Base-by-base conservation (phyloP, 2,797 vertebrate genomes). In the Echeneis naucrates region DNA sequence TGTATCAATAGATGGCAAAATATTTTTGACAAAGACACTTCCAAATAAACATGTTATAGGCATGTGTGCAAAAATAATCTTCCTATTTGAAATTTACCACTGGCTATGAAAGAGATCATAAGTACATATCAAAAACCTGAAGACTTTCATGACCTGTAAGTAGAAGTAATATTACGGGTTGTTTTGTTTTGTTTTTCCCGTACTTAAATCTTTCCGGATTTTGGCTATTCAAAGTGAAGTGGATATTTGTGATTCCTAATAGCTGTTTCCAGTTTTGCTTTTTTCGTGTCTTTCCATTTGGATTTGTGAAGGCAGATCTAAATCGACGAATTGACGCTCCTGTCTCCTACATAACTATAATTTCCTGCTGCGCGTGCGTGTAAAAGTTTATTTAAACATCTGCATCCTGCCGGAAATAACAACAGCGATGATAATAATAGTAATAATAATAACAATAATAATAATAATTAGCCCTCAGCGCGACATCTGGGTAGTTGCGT, bases 401-500 rank as follows among this genome's bases (percentile, higher is more conserved):
- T 24, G 42, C 0, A 2, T 12, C 0, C 1, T 7, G 8, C 27
- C 8, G 4, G n/a, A 6, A 30, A 30, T 3, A 30, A 30, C 3
- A 30, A 27, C 5, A 40, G 48, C n/a, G n/a, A n/a, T n/a, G n/a
- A n/a, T n/a, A n/a, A n/a, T n/a, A n/a, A n/a, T n/a, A n/a, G n/a
- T n/a, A n/a, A n/a, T n/a, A n/a, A n/a, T n/a, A 55, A 11, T 0
- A 54, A 68, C n/a, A n/a, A n/a, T n/a, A n/a, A n/a, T n/a, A 55
- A 11, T 0, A 54, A 68, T 9, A 66, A 64, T 2, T 3, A 4
- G 16, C n/a, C 59, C 44, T 77, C 5, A 19, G 53, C 78, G 82
- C 79, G 87, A 87, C 85, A 84, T 85, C 77, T 80, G 74, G n/a
- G 64, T 19, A 56, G 68, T 51, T 90, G 75, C 91, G 89, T 89